Evolutionary conservation across 37 sponge, comb jelly and placozoan species (phyloP).

Genomic region (Halisarca cf. caerulea): DNA sequence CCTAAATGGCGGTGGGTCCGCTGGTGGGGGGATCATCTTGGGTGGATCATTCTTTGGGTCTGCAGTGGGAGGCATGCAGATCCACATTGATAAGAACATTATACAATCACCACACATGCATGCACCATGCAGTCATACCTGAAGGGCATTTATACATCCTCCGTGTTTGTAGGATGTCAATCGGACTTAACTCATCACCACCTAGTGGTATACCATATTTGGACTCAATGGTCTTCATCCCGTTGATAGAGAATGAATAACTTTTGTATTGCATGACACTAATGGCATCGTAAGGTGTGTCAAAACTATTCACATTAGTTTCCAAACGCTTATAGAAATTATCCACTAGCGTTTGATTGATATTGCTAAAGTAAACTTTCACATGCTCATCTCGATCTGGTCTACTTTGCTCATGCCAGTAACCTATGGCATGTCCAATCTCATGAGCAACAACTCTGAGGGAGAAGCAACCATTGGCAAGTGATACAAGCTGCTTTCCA

Average conservation of each 20-base stretch:
- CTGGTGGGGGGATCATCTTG: background rate
- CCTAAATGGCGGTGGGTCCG: background rate
- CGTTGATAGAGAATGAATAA: background rate
- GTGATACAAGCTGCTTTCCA: background rate
- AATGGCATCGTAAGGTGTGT: conserved; percentile 20
- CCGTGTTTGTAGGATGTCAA: background rate
- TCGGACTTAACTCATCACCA: conserved; percentile 14
- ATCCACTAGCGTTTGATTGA: background rate
- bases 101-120: background rate
- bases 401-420: conserved; percentile 44
- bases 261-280: conserved; percentile 11
- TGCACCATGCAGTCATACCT: background rate
- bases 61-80: too few species aligned
- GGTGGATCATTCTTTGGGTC: background rate
- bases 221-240: background rate
- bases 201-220: conserved; percentile 22
- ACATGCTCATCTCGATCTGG: conserved; percentile 39
- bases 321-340: background rate
- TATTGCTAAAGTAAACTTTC: background rate
- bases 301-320: background rate
- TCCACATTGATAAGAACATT: too few species aligned
- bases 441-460: conserved; percentile 32
- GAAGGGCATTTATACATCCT: background rate
- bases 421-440: conserved; percentile 38
- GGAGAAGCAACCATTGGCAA: background rate